Percentiles rank a stretch among this genome's conserved stretches.
Evolutionary conservation across 2,797 vertebrate genomes (phyloP).

Genomic region (Cossypha niveicapilla): DNA sequence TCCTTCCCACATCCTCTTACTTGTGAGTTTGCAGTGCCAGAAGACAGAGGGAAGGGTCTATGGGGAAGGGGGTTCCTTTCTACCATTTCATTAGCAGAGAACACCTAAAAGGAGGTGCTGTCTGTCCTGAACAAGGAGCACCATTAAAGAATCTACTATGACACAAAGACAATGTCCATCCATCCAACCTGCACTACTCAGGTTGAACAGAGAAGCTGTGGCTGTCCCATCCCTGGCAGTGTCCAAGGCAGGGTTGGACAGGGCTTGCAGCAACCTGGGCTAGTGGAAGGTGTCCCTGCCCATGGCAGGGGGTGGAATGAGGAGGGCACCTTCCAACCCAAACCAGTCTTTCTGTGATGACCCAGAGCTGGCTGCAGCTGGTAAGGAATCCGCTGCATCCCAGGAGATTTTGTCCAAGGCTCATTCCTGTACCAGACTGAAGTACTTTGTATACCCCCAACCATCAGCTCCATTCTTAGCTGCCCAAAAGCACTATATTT

Average conservation of each 20-base stretch:
- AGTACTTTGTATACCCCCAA: neutral
- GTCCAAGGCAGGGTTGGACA: neutral
- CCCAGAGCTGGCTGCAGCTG: neutral
- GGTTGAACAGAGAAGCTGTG: neutral
- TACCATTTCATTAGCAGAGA: neutral
- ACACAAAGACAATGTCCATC: neutral
- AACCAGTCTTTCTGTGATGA: neutral
- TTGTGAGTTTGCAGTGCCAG: rapidly evolving
- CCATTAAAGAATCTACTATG: neutral
- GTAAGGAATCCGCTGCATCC: neutral
- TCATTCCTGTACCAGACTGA: neutral
- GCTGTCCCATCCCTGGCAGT: neutral
- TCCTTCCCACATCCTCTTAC: neutral
- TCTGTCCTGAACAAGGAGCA: neutral
- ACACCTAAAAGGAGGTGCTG: neutral
- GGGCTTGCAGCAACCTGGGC: neutral
- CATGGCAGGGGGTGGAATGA: neutral
- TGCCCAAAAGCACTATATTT: neutral
- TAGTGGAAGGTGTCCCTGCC: neutral
- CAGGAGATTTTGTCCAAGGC: neutral
- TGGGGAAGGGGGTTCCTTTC: neutral
- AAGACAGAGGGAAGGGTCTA: neutral
- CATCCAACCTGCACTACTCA: neutral
- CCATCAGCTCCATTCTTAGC: neutral
- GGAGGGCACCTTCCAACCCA: neutral